Percentiles rank a stretch among this genome's conserved stretches.
Conservation (phyloP, 2,888 invertebrate species). For the Hemithea aestivaria region DNA sequence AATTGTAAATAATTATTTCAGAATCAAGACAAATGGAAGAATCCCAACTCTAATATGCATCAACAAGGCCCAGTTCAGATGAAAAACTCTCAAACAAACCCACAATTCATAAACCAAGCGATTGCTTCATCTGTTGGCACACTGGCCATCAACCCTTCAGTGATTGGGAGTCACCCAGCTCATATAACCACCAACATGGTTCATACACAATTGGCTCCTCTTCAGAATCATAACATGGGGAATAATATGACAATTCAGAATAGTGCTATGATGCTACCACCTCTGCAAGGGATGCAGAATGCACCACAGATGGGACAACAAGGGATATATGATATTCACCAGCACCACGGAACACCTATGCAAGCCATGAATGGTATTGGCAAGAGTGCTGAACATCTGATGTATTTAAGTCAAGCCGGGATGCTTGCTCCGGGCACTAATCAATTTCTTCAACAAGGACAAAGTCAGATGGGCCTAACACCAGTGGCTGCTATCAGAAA, state of each 20-base stretch:
- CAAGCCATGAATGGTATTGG: conserved; percentile 76
- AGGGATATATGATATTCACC: conserved; percentile 72
- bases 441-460: conserved; percentile 81
- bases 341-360: conserved; percentile 68
- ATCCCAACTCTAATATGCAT: conserved; percentile 82
- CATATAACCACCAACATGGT: conserved; percentile 74
- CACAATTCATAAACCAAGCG: conserved; percentile 71
- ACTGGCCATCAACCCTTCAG: conserved; percentile 69
- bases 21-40: conserved; percentile 94
- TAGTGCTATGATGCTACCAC: conserved; percentile 73
- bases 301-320: conserved; percentile 74
- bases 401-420: conserved; percentile 74
- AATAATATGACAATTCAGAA: conserved; percentile 67
- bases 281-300: conserved; percentile 72
- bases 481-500: conserved; percentile 71
- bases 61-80: conserved; percentile 75
- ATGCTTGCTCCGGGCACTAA: conserved; percentile 80
- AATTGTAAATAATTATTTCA: conserved; percentile 60
- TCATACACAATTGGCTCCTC: conserved; percentile 74
- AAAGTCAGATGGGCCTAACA: conserved; percentile 77
- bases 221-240: conserved; percentile 71
- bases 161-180: conserved; percentile 69
- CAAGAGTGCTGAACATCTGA: conserved; percentile 71
- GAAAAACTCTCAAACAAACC: conserved; percentile 73
- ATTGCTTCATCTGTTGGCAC: conserved; percentile 71